Conservation (phyloP, 2,888 invertebrate species). For the Diabrotica balteata region DNA sequence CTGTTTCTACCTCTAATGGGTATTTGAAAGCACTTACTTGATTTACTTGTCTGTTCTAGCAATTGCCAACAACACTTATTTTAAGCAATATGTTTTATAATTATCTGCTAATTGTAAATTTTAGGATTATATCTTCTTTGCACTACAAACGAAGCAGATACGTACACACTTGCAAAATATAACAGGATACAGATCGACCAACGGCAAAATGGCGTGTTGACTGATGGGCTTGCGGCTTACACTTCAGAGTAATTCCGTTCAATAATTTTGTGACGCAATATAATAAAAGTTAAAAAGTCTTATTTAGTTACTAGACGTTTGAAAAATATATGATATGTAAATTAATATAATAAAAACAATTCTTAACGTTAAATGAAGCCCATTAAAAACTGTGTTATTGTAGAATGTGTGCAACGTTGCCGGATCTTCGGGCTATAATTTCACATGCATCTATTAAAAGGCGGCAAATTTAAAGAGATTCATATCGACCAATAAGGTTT, state of each 20-base stretch:
- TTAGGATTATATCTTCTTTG: neutral
- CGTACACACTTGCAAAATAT: conserved; percentile 8
- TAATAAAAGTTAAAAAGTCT: too few species aligned
- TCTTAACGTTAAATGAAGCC: too few species aligned
- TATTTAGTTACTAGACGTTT: too few species aligned
- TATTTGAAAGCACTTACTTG: too few species aligned
- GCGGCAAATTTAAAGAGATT: conserved; percentile 49
- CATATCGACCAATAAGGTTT: conserved; percentile 40
- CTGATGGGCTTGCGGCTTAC: conserved; percentile 19
- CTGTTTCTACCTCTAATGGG: too few species aligned
- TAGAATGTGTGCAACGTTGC: conserved; percentile 37
- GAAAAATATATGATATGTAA: too few species aligned
- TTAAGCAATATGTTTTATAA: too few species aligned
- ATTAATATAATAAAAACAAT: too few species aligned
- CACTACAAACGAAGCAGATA: neutral
- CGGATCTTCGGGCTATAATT: conserved; percentile 25
- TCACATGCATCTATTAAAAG: conserved; percentile 17
- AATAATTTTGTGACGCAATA: conserved; percentile 3
- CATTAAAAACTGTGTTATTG: too few species aligned
- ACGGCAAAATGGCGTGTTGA: conserved; percentile 28
- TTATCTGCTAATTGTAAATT: too few species aligned
- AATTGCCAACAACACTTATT: too few species aligned
- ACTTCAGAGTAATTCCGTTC: conserved; percentile 11
- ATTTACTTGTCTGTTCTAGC: too few species aligned
- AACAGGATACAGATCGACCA: conserved; percentile 22